phyloP scores from a whole-genome alignment of 2,888 invertebrate genomes.

The Calameuta idolon region DNA sequence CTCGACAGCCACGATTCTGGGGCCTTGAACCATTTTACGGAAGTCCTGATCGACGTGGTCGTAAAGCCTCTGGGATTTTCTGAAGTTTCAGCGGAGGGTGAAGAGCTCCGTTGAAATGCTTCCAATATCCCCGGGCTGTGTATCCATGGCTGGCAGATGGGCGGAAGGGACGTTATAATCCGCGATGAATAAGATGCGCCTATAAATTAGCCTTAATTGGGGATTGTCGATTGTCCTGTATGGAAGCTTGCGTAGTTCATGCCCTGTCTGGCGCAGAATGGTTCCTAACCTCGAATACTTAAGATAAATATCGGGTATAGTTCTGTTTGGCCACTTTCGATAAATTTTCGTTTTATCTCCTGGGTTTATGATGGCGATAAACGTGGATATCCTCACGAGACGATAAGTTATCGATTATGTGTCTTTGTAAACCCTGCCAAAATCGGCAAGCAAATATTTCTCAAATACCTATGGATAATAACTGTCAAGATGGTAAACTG shows the following conservation, averaged over 20 bases:
- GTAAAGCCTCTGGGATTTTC: no score
- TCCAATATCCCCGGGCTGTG: no score
- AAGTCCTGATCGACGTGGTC: no score
- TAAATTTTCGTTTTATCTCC: neutral
- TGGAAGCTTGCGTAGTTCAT: no score
- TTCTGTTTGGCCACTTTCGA: neutral
- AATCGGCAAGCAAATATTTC: neutral
- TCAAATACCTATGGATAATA: neutral
- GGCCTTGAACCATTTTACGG: no score
- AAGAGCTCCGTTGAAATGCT: no score
- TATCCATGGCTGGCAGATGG: neutral
- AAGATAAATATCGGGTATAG: no score
- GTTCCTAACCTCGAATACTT: no score
- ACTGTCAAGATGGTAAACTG: neutral
- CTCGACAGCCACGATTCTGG: no score
- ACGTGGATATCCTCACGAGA: neutral
- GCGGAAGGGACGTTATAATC: neutral
- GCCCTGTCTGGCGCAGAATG: no score
- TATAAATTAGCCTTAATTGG: conserved; percentile 23
- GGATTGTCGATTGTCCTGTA: neutral
- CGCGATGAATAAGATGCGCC: conserved; percentile 4
- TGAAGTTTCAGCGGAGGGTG: no score
- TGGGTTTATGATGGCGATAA: neutral
- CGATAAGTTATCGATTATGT: neutral
- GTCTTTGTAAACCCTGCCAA: neutral